Evolutionary conservation across 2,888 invertebrate species (phyloP), one percentile per base, ranked within the genome.

Genomic region (Agrypnus murinus): DNA sequence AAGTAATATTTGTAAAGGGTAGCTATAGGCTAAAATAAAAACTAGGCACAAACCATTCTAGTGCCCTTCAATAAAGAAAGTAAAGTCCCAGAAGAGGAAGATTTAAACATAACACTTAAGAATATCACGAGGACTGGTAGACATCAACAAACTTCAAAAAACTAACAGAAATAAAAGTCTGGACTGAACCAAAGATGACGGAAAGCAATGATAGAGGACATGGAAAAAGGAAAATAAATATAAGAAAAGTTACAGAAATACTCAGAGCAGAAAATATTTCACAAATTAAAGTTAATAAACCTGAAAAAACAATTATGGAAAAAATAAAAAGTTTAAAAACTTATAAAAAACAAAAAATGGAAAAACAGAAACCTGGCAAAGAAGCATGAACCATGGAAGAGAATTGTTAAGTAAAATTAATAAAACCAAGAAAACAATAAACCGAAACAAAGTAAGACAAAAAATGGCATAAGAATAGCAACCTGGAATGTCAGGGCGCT

Each of bases 31-130:
- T 43, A n/a, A n/a, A n/a, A n/a, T n/a, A n/a, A n/a, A 12, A n/a
- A n/a, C n/a, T n/a, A n/a, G n/a, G n/a, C n/a, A n/a, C n/a, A n/a
- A n/a, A n/a, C n/a, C n/a, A n/a, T n/a, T 43, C 43, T 48, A 48
- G 48, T 15, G 15, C 48, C 48, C 48, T 48, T 48, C 48, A 7
- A 48, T 48, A 48, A 48, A 48, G 48, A 48, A 14, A 9, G 19
- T 17, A 48, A 48, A 48, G 19, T 17, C 15, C 19, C 10, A 48
- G 48, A 48, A 15, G 19, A 48, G 48, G 48, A 48, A 48, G 48
- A 48, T 48, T 48, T 48, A 48, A 48, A 48, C 19, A 48, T 12
- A 48, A 17, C 48, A 48, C 48, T 48, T 17, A 17, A 5, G 17
- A 48, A 48, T 10, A 17, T 48, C 19, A 17, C 19, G 48, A 48